Percentiles rank a stretch among this genome's conserved stretches.
Conservation (phyloP, 2,888 invertebrate genomes). For the Xestoiulus laeticollis region DNA sequence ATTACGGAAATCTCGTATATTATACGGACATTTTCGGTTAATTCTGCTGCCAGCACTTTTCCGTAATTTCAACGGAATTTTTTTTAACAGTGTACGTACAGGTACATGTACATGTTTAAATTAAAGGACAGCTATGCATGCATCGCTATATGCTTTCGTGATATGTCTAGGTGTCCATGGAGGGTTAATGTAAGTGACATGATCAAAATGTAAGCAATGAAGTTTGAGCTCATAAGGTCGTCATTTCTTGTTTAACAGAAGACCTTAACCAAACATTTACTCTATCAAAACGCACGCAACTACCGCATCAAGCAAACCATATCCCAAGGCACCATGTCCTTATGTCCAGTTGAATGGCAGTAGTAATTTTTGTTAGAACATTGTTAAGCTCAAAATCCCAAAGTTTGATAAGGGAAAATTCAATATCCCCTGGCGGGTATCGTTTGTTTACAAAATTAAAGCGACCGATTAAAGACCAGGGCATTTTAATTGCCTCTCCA, state of each 20-base stretch:
- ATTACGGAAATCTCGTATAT: too few species aligned
- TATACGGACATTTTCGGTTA: too few species aligned
- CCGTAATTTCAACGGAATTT: too few species aligned
- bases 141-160: not conserved
- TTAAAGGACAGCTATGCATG: not conserved
- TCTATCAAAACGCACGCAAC: not conserved
- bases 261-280: not conserved
- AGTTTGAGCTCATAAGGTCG: not conserved
- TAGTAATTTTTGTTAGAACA: not conserved
- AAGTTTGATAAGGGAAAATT: constrained; percentile 25
- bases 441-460: not conserved
- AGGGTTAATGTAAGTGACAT: not conserved
- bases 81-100: too few species aligned
- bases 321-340: not conserved
- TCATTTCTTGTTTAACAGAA: not conserved
- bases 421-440: constrained; percentile 12
- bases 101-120: too few species aligned
- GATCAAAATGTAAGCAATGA: not conserved
- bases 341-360: not conserved
- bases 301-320: not conserved
- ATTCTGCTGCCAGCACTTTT: too few species aligned
- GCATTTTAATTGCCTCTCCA: not conserved
- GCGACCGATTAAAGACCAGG: constrained; percentile 1
- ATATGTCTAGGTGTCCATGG: not conserved
- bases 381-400: not conserved